Evolutionary conservation across 2,113 vertebrate genomes (phyloP), one percentile per base, ranked within the genome.

Genomic region (Lonchura striata): DNA sequence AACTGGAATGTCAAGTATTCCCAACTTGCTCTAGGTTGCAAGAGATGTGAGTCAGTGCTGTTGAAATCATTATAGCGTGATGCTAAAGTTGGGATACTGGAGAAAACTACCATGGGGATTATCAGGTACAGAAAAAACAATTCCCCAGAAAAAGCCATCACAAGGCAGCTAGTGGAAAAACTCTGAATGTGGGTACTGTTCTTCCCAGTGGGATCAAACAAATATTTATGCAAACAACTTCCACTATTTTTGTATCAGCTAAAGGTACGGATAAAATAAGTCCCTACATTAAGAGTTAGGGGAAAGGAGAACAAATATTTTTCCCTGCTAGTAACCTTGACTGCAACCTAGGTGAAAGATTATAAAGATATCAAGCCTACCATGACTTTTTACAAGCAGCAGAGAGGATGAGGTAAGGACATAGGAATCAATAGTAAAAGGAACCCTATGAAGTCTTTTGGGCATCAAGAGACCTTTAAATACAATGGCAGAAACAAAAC

Each of bases 1-100:
- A 68, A 82, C 78, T 88, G 69, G 86, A 97, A 97, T 92, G 91
- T 60, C 80, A 91, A 54, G 78, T 85, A 94, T 96, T 95, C 95
- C 92, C 53, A 88, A 78, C 79, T 82, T 95, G 76, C 60, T 74
- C 82, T 66, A 53, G n/a, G 50, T 70, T 90, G 57, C 90, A 97
- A 94, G 85, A 82, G 83, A 74, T 79, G 37, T 19, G 14, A 80
- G 11, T 71, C 75, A 90, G 61, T 49, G 72, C 88, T 93, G n/a
- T 23, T 78, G 79, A 96, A 97, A 83, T 86, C 69, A 54, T 70
- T 65, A 65, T 61, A 86, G 61, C 24, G 14, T 68, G 91, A 88
- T 96, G 66, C 52, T 94, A 37, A 93, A 89, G 35, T 57, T 78
- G 63, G 92, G 81, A 91, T 61, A 68, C 54, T 82, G 92, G 19